phyloP scores from a whole-genome alignment of 2,797 vertebrate genomes.

The Pristis pectinata region DNA sequence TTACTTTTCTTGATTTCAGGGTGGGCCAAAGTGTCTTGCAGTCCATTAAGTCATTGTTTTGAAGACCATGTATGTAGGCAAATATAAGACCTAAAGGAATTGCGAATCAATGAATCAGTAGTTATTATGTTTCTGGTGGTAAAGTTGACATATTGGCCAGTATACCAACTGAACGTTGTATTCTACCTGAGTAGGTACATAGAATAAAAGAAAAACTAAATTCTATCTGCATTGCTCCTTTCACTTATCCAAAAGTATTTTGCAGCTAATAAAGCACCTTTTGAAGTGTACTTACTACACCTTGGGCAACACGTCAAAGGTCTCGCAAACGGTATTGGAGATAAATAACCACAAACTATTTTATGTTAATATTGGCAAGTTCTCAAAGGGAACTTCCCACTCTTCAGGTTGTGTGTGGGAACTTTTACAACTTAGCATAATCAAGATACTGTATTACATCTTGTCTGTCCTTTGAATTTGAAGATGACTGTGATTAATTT shows the following conservation, averaged over 20 bases:
- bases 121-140: background rate
- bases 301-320: background rate
- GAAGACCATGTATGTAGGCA: background rate
- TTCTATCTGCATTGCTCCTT: background rate
- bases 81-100: background rate
- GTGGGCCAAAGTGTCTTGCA: background rate
- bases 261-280: background rate
- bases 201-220: background rate
- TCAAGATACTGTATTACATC: too few species aligned
- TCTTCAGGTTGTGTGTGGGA: background rate
- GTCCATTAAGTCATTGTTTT: background rate
- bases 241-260: background rate
- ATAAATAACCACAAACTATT: background rate
- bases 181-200: background rate
- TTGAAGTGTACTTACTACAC: background rate
- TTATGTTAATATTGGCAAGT: background rate
- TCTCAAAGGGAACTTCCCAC: background rate
- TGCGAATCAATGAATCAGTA: background rate
- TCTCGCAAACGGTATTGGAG: background rate
- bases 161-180: too few species aligned
- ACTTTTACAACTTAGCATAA: background rate
- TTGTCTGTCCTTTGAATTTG: too few species aligned
- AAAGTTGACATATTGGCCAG: background rate
- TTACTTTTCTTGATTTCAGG: background rate
- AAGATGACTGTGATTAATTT: too few species aligned